Percentiles rank a stretch among this genome's conserved stretches.
These are phyloP conservation scores for Drosophila mauritiana DNA, from an alignment of 1,140 invertebrate species.

Conservation along the genomic window DNA sequence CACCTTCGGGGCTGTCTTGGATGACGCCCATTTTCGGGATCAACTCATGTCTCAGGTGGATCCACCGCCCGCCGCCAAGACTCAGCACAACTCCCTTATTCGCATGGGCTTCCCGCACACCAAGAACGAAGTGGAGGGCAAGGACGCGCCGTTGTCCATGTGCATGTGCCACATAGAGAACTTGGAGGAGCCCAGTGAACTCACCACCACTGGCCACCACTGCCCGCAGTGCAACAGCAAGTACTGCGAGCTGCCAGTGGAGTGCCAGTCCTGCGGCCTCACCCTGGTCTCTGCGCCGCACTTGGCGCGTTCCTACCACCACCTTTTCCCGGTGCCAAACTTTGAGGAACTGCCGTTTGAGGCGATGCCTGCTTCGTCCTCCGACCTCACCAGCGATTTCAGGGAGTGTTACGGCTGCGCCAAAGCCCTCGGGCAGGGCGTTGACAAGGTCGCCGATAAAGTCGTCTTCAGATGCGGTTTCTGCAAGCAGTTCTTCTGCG, in stretches of 20 bases:
- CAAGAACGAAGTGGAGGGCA: constrained; percentile 85
- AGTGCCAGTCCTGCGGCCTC: constrained; percentile 97
- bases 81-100: constrained; percentile 92
- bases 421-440: constrained; percentile 86
- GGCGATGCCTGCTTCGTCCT: constrained; percentile 84
- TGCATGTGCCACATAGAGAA: constrained; percentile 96
- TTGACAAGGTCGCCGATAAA: constrained; percentile 90
- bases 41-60: constrained; percentile 91
- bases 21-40: constrained; percentile 95
- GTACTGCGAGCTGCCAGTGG: constrained; percentile 98
- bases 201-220: constrained; percentile 93
- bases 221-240: constrained; percentile 98
- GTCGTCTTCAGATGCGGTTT: constrained; percentile 92
- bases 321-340: constrained; percentile 95
- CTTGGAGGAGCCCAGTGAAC: constrained; percentile 87
- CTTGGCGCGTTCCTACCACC: constrained; percentile 98
- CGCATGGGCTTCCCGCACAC: constrained; percentile 96
- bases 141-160: constrained; percentile 90
- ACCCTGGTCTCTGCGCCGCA: constrained; percentile 99
- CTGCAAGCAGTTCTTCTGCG: constrained; percentile 93
- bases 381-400: constrained; percentile 29
- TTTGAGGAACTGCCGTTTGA: constrained; percentile 90
- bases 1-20: constrained; percentile 87
- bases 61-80: constrained; percentile 93
- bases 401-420: constrained; percentile 89